These are phyloP conservation scores for Trichonephila clavipes DNA, from an alignment of 1,140 invertebrate species.

Conservation along the genomic window DNA sequence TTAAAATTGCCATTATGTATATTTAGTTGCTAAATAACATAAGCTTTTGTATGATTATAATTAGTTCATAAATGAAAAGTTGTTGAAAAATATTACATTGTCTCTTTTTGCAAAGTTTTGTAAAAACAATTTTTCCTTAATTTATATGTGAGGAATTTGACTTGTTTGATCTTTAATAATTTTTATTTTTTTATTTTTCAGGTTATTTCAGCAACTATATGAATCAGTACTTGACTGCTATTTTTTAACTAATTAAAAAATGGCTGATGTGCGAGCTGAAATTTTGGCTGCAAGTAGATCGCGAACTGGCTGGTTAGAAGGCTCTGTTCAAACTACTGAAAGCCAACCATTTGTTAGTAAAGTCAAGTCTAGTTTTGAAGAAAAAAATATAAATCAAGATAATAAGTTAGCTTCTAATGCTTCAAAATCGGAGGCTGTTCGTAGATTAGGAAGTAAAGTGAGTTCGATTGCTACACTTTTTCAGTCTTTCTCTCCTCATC, in stretches of 20 bases:
- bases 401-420: conserved; percentile 80
- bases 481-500: conserved; percentile 73
- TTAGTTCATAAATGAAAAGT: no score
- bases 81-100: no score
- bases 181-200: neutral
- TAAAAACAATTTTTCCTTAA: no score
- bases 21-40: no score
- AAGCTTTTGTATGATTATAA: no score
- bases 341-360: conserved; percentile 75
- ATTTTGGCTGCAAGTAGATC: conserved; percentile 79
- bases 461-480: conserved; percentile 78
- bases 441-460: conserved; percentile 78
- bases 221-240: neutral
- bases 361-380: conserved; percentile 78
- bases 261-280: conserved; percentile 81
- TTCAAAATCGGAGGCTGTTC: conserved; percentile 66
- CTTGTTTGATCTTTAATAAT: no score
- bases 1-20: no score
- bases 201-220: neutral
- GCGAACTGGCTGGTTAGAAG: conserved; percentile 79
- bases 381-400: conserved; percentile 84
- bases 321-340: conserved; percentile 59
- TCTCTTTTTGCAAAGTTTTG: no score
- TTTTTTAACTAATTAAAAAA: conserved; percentile 15
- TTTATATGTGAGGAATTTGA: no score